Conservation (phyloP, 2,888 invertebrate species). For the Cheilosia soror region DNA sequence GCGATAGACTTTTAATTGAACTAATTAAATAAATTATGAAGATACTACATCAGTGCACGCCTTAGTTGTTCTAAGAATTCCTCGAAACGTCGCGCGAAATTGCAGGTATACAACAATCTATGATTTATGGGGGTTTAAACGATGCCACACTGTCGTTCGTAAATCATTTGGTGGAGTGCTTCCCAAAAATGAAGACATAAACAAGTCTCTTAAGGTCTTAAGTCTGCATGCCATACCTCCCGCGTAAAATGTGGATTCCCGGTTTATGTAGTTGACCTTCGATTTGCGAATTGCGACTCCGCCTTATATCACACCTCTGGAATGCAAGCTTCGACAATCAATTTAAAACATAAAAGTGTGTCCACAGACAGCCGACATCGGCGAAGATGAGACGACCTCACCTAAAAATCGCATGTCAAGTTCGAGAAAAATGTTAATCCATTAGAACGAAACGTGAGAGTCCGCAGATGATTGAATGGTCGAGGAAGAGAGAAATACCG, state of each 20-base stretch:
- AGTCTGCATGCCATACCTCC: neutral
- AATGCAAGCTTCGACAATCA: slow-evolving; percentile 46
- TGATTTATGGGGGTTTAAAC: slow-evolving; percentile 32
- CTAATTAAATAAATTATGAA: slow-evolving; percentile 66
- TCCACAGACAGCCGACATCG: slow-evolving; percentile 31
- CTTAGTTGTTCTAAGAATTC: slow-evolving; percentile 28
- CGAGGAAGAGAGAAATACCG: neutral
- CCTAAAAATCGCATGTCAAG: slow-evolving; percentile 65
- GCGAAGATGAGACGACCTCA: slow-evolving; percentile 65
- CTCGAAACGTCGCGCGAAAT: slow-evolving; percentile 1
- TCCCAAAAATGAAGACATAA: slow-evolving; percentile 43
- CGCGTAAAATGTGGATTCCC: neutral
- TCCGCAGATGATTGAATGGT: slow-evolving; percentile 39
- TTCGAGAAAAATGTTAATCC: slow-evolving; percentile 48
- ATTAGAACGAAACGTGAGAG: slow-evolving; percentile 59
- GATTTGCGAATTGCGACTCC: slow-evolving; percentile 39
- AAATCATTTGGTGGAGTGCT: slow-evolving; percentile 5
- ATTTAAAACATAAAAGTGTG: slow-evolving; percentile 42
- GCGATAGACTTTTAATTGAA: slow-evolving; percentile 48
- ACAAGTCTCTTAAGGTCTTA: neutral
- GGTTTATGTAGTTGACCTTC: slow-evolving; percentile 41
- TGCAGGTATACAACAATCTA: slow-evolving; percentile 21
- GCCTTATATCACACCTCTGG: slow-evolving; percentile 63
- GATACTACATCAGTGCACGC: slow-evolving; percentile 26
- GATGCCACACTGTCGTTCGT: neutral